Conservation (phyloP, 2,113 vertebrate species). For the Ondatra zibethicus region DNA sequence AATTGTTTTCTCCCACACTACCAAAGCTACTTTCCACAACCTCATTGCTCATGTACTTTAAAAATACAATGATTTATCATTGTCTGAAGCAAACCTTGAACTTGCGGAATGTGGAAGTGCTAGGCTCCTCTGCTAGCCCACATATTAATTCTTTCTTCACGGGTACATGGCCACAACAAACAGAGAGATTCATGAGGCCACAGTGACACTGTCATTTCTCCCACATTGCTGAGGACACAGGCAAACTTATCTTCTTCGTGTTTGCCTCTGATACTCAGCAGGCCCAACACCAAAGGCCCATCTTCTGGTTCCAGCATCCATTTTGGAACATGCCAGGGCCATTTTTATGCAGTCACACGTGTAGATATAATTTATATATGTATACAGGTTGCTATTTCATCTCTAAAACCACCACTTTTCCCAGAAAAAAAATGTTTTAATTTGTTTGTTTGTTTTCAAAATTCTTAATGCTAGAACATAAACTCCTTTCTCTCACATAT, state of each 20-base stretch:
- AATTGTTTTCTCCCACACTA: background rate
- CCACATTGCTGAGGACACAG: rapidly evolving
- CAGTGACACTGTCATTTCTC: rapidly evolving
- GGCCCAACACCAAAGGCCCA: background rate
- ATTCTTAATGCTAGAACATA: background rate
- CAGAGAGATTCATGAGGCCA: rapidly evolving
- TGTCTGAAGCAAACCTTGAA: background rate
- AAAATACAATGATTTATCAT: background rate
- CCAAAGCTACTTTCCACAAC: background rate
- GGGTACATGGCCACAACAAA: no score
- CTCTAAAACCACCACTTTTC: background rate
- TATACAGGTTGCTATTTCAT: conserved; percentile 51
- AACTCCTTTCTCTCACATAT: background rate
- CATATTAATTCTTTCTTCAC: background rate
- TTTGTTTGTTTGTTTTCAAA: background rate
- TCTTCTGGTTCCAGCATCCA: background rate
- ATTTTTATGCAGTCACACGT: conserved; percentile 51
- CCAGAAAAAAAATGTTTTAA: background rate
- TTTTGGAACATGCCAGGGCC: conserved; percentile 43
- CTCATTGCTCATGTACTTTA: background rate
- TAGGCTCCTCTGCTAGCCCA: background rate
- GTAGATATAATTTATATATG: conserved; percentile 81
- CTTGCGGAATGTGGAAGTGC: background rate
- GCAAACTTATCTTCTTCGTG: background rate
- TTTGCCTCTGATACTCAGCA: background rate